phyloP scores from a whole-genome alignment of 2,113 vertebrate genomes.

The Microtus richardsoni region DNA sequence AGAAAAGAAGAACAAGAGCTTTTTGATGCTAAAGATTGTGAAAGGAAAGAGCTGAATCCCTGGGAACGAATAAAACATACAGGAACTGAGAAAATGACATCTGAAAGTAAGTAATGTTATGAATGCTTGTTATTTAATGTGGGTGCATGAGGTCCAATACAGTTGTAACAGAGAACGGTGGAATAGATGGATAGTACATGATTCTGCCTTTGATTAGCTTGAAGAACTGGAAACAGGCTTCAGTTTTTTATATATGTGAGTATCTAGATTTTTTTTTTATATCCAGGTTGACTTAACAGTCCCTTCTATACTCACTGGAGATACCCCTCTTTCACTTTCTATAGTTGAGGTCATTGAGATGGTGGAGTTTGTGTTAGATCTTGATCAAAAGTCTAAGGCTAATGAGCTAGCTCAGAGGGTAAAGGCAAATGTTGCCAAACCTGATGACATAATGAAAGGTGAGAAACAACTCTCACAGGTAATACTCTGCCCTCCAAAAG shows the following conservation, averaged over 20 bases:
- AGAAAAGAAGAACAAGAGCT: slow-evolving; percentile 86
- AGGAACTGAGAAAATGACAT: slow-evolving; percentile 78
- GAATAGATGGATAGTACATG: neutral
- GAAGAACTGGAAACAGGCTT: slow-evolving; percentile 16
- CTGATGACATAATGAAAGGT: neutral
- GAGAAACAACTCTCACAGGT: neutral
- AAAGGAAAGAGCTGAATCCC: slow-evolving; percentile 85
- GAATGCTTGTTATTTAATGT: neutral
- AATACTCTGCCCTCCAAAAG: no score
- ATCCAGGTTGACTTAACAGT: neutral
- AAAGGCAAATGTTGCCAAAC: neutral
- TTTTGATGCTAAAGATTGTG: slow-evolving; percentile 77
- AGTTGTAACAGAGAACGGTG: neutral
- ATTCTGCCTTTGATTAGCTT: slow-evolving; percentile 11
- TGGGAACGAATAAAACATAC: slow-evolving; percentile 85
- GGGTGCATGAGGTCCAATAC: neutral
- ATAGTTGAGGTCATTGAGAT: neutral
- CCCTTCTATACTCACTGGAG: neutral
- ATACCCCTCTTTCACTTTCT: slow-evolving; percentile 11
- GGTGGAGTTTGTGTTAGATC: neutral
- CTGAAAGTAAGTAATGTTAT: slow-evolving; percentile 82
- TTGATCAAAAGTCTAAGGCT: neutral
- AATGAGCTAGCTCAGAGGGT: neutral
- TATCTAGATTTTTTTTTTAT: neutral
- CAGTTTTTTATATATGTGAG: neutral